Evolutionary conservation across 2,113 vertebrate genomes (phyloP).

Genomic region (Microcebus tavaratra): DNA sequence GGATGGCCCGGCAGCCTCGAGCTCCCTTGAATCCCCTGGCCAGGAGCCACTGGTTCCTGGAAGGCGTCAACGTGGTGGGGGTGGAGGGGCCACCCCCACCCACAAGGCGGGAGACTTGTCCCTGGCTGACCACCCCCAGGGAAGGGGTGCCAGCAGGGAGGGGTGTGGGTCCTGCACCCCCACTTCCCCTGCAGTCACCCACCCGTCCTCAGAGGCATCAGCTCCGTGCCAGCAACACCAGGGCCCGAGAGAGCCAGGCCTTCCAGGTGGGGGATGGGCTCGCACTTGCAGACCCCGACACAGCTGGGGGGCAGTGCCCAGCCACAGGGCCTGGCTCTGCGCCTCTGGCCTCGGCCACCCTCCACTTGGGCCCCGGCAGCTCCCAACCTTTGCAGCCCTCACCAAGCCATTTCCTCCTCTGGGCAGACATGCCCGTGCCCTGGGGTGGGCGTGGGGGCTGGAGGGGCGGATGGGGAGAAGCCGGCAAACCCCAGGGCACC

Average conservation of each 20-base stretch:
- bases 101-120: conserved; percentile 39
- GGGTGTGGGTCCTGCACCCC: neutral
- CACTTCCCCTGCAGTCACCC: neutral
- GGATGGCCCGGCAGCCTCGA: neutral
- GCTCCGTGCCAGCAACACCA: neutral
- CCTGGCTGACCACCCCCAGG: conserved; percentile 24
- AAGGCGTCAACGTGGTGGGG: neutral
- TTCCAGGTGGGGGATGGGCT: neutral
- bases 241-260: neutral
- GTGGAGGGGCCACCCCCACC: neutral
- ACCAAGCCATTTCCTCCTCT: neutral
- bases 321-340: neutral
- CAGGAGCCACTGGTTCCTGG: neutral
- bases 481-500: neutral
- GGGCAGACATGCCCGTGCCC: neutral
- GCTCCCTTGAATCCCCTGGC: neutral
- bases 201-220: neutral
- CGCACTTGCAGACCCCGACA: neutral
- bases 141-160: conserved; percentile 77
- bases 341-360: too few species aligned
- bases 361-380: neutral
- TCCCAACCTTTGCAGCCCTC: neutral
- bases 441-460: too few species aligned
- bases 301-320: rapidly evolving
- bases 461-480: neutral